Percentiles rank a stretch among this genome's conserved stretches.
Evolutionary conservation across 2,113 vertebrate species (phyloP).

Genomic region (Xerus inauris): DNA sequence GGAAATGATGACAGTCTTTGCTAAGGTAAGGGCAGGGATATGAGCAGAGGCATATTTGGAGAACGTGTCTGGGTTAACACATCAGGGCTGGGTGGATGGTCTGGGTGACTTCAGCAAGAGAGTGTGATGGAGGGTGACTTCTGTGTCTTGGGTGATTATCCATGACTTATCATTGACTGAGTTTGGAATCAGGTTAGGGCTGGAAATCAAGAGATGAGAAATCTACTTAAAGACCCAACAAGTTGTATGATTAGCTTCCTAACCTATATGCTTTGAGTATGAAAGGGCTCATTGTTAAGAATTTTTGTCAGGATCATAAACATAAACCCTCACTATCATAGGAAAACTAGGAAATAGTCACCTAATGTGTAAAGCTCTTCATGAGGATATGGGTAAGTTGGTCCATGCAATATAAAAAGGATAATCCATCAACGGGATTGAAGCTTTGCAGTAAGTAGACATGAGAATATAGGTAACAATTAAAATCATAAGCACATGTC

Average conservation of each 20-base stretch:
- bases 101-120: accelerated
- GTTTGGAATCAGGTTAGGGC: not conserved
- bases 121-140: not conserved
- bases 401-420: not conserved
- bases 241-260: not conserved
- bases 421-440: not conserved
- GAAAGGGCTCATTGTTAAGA: not conserved
- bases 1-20: not conserved
- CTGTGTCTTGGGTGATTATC: not conserved
- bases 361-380: not conserved
- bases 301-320: not conserved
- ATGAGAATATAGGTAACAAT: not conserved
- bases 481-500: not conserved
- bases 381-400: not conserved
- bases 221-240: not conserved
- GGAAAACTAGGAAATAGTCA: not conserved
- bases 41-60: not conserved
- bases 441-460: not conserved
- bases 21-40: not conserved
- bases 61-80: not conserved
- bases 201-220: not conserved
- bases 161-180: not conserved
- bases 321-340: not conserved
- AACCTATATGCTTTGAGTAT: not conserved
- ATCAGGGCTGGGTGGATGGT: not conserved